These are phyloP conservation scores for Tragelaphus imberbis DNA, from an alignment of 2,113 vertebrate species.

Conservation along the genomic window DNA sequence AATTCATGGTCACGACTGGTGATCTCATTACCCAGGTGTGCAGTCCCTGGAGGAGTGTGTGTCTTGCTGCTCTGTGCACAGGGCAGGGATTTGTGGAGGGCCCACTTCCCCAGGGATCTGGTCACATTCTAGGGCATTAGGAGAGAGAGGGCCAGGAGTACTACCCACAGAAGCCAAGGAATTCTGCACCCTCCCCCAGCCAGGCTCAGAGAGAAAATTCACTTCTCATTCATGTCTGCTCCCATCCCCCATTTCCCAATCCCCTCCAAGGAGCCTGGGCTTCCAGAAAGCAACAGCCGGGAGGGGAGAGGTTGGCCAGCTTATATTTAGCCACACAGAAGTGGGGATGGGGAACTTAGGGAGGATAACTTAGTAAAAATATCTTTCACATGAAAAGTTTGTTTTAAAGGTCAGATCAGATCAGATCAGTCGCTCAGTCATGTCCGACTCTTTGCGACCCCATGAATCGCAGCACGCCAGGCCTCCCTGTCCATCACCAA, in stretches of 20 bases:
- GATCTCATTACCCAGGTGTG: accelerated
- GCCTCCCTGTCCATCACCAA: too few species aligned
- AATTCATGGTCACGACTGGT: accelerated
- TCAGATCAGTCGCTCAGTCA: too few species aligned
- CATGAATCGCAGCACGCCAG: too few species aligned
- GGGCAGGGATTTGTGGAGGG: neutral
- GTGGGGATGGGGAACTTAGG: neutral
- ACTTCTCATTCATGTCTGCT: neutral
- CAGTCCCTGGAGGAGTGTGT: neutral
- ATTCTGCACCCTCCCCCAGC: accelerated
- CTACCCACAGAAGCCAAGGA: accelerated
- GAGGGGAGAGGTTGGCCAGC: neutral
- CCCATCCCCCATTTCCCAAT: accelerated
- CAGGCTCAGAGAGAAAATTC: neutral
- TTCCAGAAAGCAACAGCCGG: neutral
- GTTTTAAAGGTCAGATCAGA: neutral
- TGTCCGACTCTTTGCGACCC: too few species aligned
- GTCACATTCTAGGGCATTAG: accelerated
- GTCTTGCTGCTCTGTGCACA: accelerated
- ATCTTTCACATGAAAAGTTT: neutral
- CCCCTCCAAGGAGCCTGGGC: neutral
- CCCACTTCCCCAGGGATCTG: accelerated
- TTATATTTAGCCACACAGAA: neutral
- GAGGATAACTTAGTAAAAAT: neutral
- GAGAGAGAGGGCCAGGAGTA: neutral